phyloP scores from a whole-genome alignment of 2,113 vertebrate genomes.

The Nibea albiflora region DNA sequence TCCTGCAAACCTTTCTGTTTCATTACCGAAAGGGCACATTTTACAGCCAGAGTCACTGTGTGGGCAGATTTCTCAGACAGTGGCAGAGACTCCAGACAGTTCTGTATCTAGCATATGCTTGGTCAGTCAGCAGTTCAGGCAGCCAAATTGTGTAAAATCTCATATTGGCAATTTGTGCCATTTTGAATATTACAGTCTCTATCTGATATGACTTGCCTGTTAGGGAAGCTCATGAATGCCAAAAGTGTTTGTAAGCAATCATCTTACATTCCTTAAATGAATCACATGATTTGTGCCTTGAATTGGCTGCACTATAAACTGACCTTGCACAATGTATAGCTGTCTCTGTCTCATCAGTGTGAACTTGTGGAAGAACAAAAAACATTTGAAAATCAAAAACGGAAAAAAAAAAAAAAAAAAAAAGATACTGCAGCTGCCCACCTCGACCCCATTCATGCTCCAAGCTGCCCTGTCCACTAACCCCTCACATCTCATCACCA shows the following conservation, averaged over 20 bases:
- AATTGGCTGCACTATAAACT: background rate
- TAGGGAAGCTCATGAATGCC: background rate
- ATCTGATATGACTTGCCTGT: conserved; percentile 2
- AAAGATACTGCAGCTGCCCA: conserved; percentile 25
- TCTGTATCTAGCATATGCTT: background rate
- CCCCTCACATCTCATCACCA: conserved; percentile 35
- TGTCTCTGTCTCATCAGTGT: background rate
- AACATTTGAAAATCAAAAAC: conserved; percentile 19
- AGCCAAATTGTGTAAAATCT: conserved; percentile 9
- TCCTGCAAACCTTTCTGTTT: conserved; percentile 19
- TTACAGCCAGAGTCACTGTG: background rate
- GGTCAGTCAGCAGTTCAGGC: conserved; percentile 26
- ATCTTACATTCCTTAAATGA: background rate
- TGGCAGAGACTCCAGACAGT: conserved; percentile 12
- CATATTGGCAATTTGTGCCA: conserved; percentile 15
- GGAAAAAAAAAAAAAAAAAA: background rate
- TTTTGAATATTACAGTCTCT: conserved; percentile 5
- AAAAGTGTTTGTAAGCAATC: background rate
- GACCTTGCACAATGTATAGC: background rate
- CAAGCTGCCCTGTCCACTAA: conserved; percentile 29
- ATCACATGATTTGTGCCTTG: background rate
- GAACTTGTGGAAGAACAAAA: background rate
- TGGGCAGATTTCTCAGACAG: conserved; percentile 10
- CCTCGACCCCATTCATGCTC: conserved; percentile 42
- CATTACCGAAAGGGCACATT: conserved; percentile 18